Base-by-base conservation (phyloP, 2,113 vertebrate species). In the Zosterops pallidus region DNA sequence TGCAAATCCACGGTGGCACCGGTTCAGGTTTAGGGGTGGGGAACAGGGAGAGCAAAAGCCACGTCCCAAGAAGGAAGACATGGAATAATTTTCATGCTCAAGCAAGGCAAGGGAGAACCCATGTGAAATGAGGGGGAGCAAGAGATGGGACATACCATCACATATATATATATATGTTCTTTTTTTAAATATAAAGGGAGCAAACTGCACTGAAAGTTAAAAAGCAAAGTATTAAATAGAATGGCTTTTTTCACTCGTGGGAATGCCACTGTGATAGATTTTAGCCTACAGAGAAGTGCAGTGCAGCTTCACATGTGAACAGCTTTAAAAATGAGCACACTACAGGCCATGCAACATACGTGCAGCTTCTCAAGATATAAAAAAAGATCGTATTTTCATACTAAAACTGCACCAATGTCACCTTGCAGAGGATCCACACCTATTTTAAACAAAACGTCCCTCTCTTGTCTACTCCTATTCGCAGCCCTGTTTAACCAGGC, bases 361-460 rank as follows among this genome's bases (percentile, higher is more conserved):
- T 87, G 96, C 88, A 94, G 94, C 88, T 96, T 91, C 94, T 83
- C 88, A 90, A 96, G 91, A 89, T 71, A 88, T 2, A 91, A 94
- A 92, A 96, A 95, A 94, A 96, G 92, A 94, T 94, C 95, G 39
- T 84, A 89, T 95, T 96, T 97, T 96, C 97, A 96, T 96, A 82
- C 93, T 96, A 89, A 96, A 97, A 97, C 81, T 95, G 96, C 97
- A 97, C 92, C 95, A 97, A 97, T 97, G 97, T 98, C 97, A 98
- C 97, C 97, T 97, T 96, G 93, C 94, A 95, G 83, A 94, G 97
- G 86, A 86, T 91, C 90, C 90, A 97, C 92, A 95, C 90, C 95
- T 96, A 86, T 96, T 89, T 97, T 42, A 89, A 92, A 84, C 83
- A 89, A 57, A 90, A 84, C 57, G 77, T 24, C 75, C 62, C 78